These are phyloP conservation scores for Drosophila leonis DNA, from an alignment of 2,888 invertebrate genomes.

Conservation along the genomic window DNA sequence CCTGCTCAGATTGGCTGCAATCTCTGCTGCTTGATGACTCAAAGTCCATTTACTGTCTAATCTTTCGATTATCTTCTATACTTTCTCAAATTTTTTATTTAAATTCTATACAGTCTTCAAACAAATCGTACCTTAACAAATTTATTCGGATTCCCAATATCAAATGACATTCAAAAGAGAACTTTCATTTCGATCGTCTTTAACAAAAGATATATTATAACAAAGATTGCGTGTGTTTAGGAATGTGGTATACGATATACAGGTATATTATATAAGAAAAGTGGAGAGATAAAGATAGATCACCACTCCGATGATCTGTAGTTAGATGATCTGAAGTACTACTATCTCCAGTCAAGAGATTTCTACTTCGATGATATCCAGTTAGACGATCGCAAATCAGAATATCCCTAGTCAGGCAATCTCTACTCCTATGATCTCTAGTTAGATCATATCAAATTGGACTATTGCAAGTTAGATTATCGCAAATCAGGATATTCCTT, in stretches of 20 bases:
- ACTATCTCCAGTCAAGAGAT: neutral
- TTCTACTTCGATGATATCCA: neutral
- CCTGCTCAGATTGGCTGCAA: neutral
- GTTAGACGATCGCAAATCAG: neutral
- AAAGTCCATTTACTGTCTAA: neutral
- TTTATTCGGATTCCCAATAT: neutral
- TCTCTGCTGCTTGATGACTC: neutral
- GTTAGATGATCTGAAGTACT: too few species aligned
- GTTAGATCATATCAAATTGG: too few species aligned
- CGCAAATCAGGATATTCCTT: neutral
- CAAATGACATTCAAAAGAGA: neutral
- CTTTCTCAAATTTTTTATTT: neutral
- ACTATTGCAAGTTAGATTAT: too few species aligned
- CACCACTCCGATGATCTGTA: neutral
- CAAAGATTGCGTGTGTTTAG: neutral
- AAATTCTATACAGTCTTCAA: neutral
- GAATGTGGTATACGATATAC: neutral
- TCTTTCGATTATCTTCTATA: neutral
- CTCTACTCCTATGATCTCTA: neutral
- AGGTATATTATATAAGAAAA: slow-evolving; percentile 5
- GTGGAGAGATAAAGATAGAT: neutral
- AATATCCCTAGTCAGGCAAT: neutral
- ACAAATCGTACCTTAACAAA: neutral
- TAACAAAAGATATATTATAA: neutral
- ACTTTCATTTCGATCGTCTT: neutral